Evolutionary conservation across 2,888 invertebrate genomes (phyloP).

Genomic region (Lasioglossum calceatum): DNA sequence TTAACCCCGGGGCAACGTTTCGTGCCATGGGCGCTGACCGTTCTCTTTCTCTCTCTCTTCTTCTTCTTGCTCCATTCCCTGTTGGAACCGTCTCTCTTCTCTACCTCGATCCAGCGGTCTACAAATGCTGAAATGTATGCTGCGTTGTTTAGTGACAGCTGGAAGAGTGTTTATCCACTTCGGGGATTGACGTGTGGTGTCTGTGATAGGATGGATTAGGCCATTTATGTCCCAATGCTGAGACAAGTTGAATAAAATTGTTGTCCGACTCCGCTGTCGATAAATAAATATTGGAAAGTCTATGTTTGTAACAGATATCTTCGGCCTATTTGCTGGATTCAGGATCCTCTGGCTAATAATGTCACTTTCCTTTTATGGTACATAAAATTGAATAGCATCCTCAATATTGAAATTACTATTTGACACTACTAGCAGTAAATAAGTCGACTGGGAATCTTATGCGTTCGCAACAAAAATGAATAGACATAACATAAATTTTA

Average conservation of each 20-base stretch:
- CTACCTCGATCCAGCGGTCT: constrained; percentile 14
- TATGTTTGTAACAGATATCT: not conserved
- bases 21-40: constrained; percentile 68
- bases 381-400: not conserved
- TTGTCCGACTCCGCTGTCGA: not conserved
- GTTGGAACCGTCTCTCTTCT: not conserved
- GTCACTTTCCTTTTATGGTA: not conserved
- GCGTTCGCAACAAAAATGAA: not conserved
- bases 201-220: not conserved
- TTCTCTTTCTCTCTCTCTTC: not conserved
- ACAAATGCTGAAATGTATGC: not conserved
- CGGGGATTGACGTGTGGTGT: not conserved
- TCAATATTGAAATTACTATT: not conserved
- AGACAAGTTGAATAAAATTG: not conserved
- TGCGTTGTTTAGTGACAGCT: not conserved
- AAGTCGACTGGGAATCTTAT: not conserved
- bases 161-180: constrained; percentile 1
- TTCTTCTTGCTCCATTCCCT: not conserved
- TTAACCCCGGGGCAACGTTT: constrained; percentile 78
- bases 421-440: not conserved
- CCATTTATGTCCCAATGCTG: not conserved
- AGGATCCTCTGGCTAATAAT: not conserved
- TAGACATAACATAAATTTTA: not conserved
- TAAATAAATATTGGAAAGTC: not conserved
- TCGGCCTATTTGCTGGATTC: not conserved